Evolutionary conservation across 2,797 vertebrate species (phyloP), one percentile per base, ranked within the genome.

Genomic region (Semaprochilodus insignis): DNA sequence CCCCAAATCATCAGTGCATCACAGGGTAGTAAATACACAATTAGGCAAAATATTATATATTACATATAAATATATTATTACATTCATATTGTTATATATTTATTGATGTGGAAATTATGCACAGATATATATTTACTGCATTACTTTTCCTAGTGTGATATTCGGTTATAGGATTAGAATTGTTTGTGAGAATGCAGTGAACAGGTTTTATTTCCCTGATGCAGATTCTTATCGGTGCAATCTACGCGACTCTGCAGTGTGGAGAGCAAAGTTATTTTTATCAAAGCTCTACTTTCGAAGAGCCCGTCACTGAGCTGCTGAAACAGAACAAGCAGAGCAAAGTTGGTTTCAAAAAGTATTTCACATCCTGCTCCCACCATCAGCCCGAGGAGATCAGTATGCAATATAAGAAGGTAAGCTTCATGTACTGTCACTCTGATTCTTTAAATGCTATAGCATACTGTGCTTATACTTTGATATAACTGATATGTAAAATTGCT

Each of bases 221-320:
- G 8, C 88, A 97, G 96, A 92, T 96, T 57, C 78, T 95, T n/a
- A 70, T 90, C 0, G n/a, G 78, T 44, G 94, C 95, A 0, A 51
- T 92, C 52, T n/a, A 51, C 4, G 92, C 93, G 8, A 93, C 94
- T n/a, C 90, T 94, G 87, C 88, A 87, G 87, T 86, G 86, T 81
- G 89, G 86, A 83, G 85, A 89, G 0, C 89, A 48, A 78, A 54
- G 73, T 3, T 83, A 90, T 70, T 91, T 93, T 59, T 88, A 90
- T 36, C 55, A 70, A 74, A 78, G 77, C 82, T 86, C 80, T 44
- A 65, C 48, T 69, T 40, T 87, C 16, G 74, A 52, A 15, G 69
- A 85, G n/a, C 76, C 90, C 57, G 74, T 92, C 25, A 21, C 0
- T 7, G 88, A 90, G 10, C 77, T 87, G 21, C 78, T 86, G 31